Evolutionary conservation across 2,797 vertebrate genomes (phyloP), one percentile per base, ranked within the genome.

Genomic region (Clarias platycephalus): DNA sequence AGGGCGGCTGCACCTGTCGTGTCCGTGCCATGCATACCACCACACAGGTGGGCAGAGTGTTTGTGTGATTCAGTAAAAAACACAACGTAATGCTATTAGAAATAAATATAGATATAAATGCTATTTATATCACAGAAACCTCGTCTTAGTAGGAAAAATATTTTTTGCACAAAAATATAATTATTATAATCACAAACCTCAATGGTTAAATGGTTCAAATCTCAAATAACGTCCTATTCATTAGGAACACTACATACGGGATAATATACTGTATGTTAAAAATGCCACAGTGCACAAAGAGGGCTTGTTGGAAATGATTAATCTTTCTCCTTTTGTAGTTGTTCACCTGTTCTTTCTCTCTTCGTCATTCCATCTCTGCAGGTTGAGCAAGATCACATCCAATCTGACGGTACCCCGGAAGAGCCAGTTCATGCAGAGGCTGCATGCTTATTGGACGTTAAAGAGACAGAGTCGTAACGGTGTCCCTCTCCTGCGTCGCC

Each of bases 391-490:
- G 94, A 99, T 99, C 92, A 99, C 98, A 80, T 97, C 97, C 87
- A 97, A 98, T 90, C 90, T 99, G 88, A 97, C 97, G 6, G 96
- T 99, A 86, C 97, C 96, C 87, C 94, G 98, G 91, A 99, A 99
- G 90, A 98, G 98, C 91, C 98, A 99, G 94, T 99, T 99, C 91
- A 99, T 99, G 98, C 98, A 99, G 88, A 94, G 98, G 67, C 95
- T 99, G 40, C 98, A 99, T 90, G 99, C 98, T 93, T 99, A 99
- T 92, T 99, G 98, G 98, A 99, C 98, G 0, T 92, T 99, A 90
- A 99, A 99, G 93, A 95, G 98, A 86, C 98, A 99, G 92, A 99
- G 98, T 78, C 96, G 98, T 28, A 99, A 99, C 0, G 98, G 98
- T 0, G 98, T 99, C 0, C 98, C 98, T 0, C 93, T 99, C 82